A percentile compares a stretch with the other conserved stretches of the same genome.
These are phyloP conservation scores for Rhadinocentrus ornatus DNA, from an alignment of 2,797 vertebrate genomes.

Conservation along the genomic window DNA sequence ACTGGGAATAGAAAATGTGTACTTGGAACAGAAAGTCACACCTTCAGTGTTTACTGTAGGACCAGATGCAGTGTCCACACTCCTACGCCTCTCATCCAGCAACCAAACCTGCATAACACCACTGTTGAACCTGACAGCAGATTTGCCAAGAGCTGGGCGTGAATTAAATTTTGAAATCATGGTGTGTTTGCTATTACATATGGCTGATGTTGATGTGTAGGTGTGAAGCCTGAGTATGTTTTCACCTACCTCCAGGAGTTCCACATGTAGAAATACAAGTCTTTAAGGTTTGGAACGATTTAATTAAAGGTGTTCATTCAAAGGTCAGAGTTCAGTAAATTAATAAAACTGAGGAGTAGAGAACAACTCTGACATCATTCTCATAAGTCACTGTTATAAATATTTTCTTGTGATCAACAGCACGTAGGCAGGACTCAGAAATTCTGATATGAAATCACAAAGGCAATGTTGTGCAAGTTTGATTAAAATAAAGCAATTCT, in stretches of 20 bases:
- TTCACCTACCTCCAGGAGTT: conserved; percentile 13
- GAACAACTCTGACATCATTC: neutral
- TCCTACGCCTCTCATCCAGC: conserved; percentile 20
- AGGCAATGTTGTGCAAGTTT: neutral
- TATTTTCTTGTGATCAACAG: conserved; percentile 2
- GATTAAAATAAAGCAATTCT: neutral
- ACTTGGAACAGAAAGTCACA: conserved; percentile 13
- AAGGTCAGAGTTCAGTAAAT: neutral
- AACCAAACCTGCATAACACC: conserved; percentile 30
- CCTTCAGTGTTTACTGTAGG: conserved; percentile 34
- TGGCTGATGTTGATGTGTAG: neutral
- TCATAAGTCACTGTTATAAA: conserved; percentile 16
- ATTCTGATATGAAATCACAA: neutral
- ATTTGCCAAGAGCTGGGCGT: conserved; percentile 50
- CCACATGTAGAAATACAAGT: conserved; percentile 11
- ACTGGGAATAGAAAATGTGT: neutral
- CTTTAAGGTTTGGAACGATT: neutral
- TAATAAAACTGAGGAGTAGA: neutral
- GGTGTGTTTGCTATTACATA: conserved; percentile 39
- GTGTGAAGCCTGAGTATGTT: conserved; percentile 11
- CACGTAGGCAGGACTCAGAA: neutral
- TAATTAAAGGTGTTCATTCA: neutral
- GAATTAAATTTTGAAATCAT: conserved; percentile 53
- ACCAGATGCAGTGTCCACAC: conserved; percentile 20
- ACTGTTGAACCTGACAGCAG: conserved; percentile 6